These are phyloP conservation scores for Acrocephalus arundinaceus DNA, from an alignment of 2,113 vertebrate species.

Conservation along the genomic window DNA sequence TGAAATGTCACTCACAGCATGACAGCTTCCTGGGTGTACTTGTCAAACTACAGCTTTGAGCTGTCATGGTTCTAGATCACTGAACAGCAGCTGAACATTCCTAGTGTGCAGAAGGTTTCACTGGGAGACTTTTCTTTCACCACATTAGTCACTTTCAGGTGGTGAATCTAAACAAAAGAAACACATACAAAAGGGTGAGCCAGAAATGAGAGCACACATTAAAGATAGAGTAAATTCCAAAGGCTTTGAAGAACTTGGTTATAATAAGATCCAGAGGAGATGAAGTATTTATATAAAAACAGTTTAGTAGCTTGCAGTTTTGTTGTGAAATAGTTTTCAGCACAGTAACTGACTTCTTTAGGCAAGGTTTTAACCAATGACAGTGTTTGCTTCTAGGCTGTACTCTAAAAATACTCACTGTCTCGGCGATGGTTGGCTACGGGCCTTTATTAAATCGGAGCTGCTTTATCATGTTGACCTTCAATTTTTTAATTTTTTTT, in stretches of 20 bases:
- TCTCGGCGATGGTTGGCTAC: conserved; percentile 69
- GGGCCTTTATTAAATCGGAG: conserved; percentile 79
- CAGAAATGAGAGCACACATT: conserved; percentile 72
- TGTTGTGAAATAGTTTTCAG: conserved; percentile 79
- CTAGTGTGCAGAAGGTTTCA: conserved; percentile 77
- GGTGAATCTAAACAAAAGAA: conserved; percentile 63
- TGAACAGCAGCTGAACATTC: conserved; percentile 84
- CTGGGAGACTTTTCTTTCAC: conserved; percentile 67
- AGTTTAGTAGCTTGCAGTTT: conserved; percentile 83
- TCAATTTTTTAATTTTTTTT: conserved; percentile 46
- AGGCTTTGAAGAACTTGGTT: conserved; percentile 80
- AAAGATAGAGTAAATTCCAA: conserved; percentile 75
- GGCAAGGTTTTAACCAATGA: conserved; percentile 85
- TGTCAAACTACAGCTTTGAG: conserved; percentile 74
- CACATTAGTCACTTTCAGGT: conserved; percentile 57
- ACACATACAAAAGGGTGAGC: conserved; percentile 65
- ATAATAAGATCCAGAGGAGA: conserved; percentile 81
- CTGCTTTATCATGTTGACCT: conserved; percentile 82
- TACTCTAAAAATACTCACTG: conserved; percentile 78
- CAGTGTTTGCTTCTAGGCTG: conserved; percentile 83
- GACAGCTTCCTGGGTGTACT: conserved; percentile 79
- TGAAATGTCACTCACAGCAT: conserved; percentile 78
- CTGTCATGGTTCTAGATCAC: conserved; percentile 76
- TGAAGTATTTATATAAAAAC: conserved; percentile 86
- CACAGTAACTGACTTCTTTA: conserved; percentile 82